Percentiles rank a stretch among this genome's conserved stretches.
Evolutionary conservation across 2,888 invertebrate species (phyloP).

Genomic region (Phalangium opilio): DNA sequence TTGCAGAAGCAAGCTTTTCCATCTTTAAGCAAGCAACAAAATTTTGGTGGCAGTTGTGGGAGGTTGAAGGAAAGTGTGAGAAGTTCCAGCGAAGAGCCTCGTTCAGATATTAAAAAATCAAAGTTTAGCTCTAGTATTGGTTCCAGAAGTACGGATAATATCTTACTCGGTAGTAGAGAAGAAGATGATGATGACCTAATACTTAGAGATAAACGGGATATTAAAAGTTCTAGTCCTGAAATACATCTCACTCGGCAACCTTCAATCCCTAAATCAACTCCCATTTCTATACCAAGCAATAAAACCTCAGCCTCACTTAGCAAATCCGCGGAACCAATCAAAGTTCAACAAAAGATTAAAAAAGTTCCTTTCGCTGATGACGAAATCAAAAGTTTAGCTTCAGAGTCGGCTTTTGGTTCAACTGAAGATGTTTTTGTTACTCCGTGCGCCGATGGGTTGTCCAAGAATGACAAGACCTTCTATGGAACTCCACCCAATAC

Average conservation of each 20-base stretch:
- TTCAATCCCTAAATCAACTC: no score
- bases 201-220: neutral
- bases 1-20: slow-evolving; percentile 17
- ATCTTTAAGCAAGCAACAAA: slow-evolving; percentile 5
- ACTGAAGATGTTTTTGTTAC: slow-evolving; percentile 7
- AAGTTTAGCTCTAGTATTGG: neutral
- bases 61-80: neutral
- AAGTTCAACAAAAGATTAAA: slow-evolving; percentile 20
- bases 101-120: neutral
- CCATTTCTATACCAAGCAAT: no score
- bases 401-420: slow-evolving; percentile 3
- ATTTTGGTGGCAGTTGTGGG: no score
- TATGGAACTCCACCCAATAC: neutral
- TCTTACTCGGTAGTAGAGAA: neutral
- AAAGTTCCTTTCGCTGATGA: slow-evolving; percentile 21
- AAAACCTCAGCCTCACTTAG: no score
- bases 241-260: no score
- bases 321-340: slow-evolving; percentile 12
- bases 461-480: neutral
- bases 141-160: neutral
- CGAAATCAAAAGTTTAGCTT: slow-evolving; percentile 12
- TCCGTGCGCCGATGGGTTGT: slow-evolving; percentile 3
- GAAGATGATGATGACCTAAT: neutral
- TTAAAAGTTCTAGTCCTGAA: neutral
- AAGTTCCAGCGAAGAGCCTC: neutral